Conservation (phyloP, 64 coral and sea anemone species). For the Stylophora pistillata region DNA sequence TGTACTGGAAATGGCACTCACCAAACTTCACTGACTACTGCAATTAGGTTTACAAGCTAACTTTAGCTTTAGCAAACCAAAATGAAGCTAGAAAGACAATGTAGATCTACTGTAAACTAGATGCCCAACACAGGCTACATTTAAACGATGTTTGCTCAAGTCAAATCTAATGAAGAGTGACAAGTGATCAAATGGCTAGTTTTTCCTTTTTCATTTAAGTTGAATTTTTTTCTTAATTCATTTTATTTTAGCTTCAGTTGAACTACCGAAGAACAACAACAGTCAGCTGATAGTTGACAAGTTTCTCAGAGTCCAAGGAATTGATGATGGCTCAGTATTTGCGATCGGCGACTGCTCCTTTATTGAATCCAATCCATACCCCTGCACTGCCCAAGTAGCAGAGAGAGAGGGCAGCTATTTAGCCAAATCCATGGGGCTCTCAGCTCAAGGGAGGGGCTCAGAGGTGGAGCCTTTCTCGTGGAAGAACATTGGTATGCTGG, state of each 20-base stretch:
- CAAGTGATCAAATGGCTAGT: too few relatives aligned
- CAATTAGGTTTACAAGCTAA: too few relatives aligned
- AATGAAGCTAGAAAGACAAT: too few relatives aligned
- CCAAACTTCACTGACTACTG: too few relatives aligned
- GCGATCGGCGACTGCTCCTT: slow-evolving; percentile 89
- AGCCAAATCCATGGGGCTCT: slow-evolving; percentile 67
- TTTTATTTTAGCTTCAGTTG: slow-evolving; percentile 72
- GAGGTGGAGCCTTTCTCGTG: slow-evolving; percentile 87
- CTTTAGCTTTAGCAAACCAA: too few relatives aligned
- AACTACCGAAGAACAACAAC: slow-evolving; percentile 80
- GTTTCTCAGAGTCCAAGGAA: slow-evolving; percentile 76
- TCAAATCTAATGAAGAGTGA: too few relatives aligned
- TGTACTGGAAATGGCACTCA: too few relatives aligned
- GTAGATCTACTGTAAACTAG: too few relatives aligned
- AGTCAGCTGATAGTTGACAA: slow-evolving; percentile 84
- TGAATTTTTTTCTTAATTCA: background rate
- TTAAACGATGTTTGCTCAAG: too few relatives aligned
- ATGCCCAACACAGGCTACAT: too few relatives aligned
- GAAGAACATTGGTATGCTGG: slow-evolving; percentile 93
- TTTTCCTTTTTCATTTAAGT: background rate
- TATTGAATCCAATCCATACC: slow-evolving; percentile 74
- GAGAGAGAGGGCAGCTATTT: slow-evolving; percentile 88
- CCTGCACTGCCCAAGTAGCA: slow-evolving; percentile 95
- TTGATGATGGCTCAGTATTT: slow-evolving; percentile 77
- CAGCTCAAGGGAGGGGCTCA: slow-evolving; percentile 16